These are phyloP conservation scores for Drosophila lowei DNA, from an alignment of 1,140 invertebrate genomes.

Conservation along the genomic window DNA sequence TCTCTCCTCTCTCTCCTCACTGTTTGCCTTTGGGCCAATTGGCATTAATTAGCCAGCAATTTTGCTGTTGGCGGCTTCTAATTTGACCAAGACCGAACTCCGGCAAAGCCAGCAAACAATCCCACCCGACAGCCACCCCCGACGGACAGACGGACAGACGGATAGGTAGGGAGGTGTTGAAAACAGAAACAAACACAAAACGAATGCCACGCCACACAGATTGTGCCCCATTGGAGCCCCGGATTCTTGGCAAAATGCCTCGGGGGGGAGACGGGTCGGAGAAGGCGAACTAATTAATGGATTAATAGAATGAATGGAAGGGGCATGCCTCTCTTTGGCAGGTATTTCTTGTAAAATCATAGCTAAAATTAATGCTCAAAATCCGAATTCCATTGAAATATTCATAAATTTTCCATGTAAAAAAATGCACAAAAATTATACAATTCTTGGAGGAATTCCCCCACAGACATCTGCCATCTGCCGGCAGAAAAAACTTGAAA, in stretches of 20 bases:
- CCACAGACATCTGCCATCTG: too few relatives aligned
- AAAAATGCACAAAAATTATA: too few relatives aligned
- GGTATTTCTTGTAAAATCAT: too few relatives aligned
- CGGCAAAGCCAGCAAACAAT: conserved; percentile 14
- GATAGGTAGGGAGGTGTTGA: conserved; percentile 30
- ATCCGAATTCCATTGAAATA: too few relatives aligned
- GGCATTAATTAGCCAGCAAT: conserved; percentile 58
- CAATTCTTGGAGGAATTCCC: too few relatives aligned
- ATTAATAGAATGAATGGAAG: too few relatives aligned
- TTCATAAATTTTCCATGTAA: too few relatives aligned
- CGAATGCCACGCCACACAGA: conserved; percentile 27
- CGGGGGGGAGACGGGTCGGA: too few relatives aligned
- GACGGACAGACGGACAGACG: neutral
- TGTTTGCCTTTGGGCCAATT: conserved; percentile 50
- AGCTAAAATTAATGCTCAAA: too few relatives aligned
- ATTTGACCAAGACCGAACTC: conserved; percentile 31
- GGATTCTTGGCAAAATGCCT: conserved; percentile 5
- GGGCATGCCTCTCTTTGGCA: too few relatives aligned
- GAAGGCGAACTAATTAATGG: too few relatives aligned
- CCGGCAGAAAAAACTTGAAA: conserved; percentile 11
- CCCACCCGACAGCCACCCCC: conserved; percentile 51
- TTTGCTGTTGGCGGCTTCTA: conserved; percentile 55
- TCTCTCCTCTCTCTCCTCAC: neutral
- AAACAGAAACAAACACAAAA: conserved; percentile 80
- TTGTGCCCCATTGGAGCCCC: conserved; percentile 13